phyloP scores from a whole-genome alignment of 2,113 vertebrate species.

The Chitala chitala region DNA sequence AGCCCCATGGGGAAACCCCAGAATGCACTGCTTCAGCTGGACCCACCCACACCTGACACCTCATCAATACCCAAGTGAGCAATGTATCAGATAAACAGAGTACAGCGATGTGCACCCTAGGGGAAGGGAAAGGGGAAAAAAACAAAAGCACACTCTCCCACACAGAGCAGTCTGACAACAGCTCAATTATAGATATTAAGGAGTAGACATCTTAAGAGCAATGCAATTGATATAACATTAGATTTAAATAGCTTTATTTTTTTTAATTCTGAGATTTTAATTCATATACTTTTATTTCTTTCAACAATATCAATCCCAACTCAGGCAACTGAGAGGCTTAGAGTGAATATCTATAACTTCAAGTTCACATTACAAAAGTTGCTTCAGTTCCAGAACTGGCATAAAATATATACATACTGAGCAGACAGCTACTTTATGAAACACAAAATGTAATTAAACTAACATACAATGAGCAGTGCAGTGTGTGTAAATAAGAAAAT shows the following conservation, averaged over 20 bases:
- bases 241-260: conserved; percentile 21
- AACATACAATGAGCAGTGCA: conserved; percentile 18
- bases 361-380: conserved; percentile 13
- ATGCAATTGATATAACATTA: conserved; percentile 19
- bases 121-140: background rate
- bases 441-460: background rate
- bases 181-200: background rate
- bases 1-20: background rate
- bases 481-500: background rate
- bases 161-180: background rate
- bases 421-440: conserved; percentile 1
- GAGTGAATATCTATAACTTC: conserved; percentile 22
- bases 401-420: conserved; percentile 25
- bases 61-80: background rate
- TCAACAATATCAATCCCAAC: conserved; percentile 16
- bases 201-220: conserved; percentile 2
- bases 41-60: background rate
- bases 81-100: background rate
- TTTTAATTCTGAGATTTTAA: conserved; percentile 15
- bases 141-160: background rate
- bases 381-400: conserved; percentile 8
- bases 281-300: conserved; percentile 14
- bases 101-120: background rate
- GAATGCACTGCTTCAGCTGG: background rate
- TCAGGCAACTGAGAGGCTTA: conserved; percentile 16